phyloP scores from a whole-genome alignment of 2,888 invertebrate genomes.

The Selenia dentaria region DNA sequence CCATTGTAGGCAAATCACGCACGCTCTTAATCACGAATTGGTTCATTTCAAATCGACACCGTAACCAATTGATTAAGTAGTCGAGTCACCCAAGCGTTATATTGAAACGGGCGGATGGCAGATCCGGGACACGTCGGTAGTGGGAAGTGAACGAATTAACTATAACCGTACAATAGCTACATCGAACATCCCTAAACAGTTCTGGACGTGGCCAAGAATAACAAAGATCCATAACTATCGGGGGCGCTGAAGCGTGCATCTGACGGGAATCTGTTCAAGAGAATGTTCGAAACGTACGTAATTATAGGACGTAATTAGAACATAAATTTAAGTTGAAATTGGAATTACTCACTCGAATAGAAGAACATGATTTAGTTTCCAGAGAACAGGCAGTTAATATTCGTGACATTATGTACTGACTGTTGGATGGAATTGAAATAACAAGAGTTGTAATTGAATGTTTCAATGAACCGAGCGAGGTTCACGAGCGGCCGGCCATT shows the following conservation, averaged over 20 bases:
- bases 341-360: slow-evolving; percentile 49
- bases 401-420: too few relatives aligned
- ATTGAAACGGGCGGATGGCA: slow-evolving; percentile 53
- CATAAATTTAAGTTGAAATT: slow-evolving; percentile 45
- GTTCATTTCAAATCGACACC: slow-evolving; percentile 52
- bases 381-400: slow-evolving; percentile 28
- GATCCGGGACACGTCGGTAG: slow-evolving; percentile 33
- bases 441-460: slow-evolving; percentile 55
- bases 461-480: slow-evolving; percentile 57
- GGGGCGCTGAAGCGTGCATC: slow-evolving; percentile 28
- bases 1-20: slow-evolving; percentile 53
- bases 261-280: slow-evolving; percentile 29
- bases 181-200: slow-evolving; percentile 33
- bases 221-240: slow-evolving; percentile 36
- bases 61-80: slow-evolving; percentile 62
- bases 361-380: slow-evolving; percentile 35
- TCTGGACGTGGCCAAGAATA: slow-evolving; percentile 39
- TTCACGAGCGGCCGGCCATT: slow-evolving; percentile 50
- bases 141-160: slow-evolving; percentile 56
- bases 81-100: slow-evolving; percentile 50
- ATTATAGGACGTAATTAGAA: slow-evolving; percentile 46
- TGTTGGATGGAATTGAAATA: slow-evolving; percentile 40
- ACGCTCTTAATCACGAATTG: slow-evolving; percentile 40
- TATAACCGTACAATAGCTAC: slow-evolving; percentile 49
- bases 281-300: slow-evolving; percentile 41